Percentiles rank a stretch among this genome's conserved stretches.
phyloP scores from a whole-genome alignment of 2,888 invertebrate genomes.

The Odontocolon sp. region DNA sequence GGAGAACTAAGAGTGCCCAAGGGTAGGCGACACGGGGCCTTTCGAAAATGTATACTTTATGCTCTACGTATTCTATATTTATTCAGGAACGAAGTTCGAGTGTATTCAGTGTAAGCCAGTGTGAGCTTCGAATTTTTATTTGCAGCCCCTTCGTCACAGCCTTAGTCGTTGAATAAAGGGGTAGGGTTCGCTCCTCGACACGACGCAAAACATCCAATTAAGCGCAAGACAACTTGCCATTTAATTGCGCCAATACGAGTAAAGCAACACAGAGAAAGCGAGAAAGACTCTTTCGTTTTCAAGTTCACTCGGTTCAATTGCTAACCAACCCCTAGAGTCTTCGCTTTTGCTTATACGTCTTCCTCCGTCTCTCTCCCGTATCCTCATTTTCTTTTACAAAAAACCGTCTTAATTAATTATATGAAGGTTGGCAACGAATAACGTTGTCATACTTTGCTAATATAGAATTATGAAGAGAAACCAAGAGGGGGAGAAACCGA shows the following conservation, averaged over 20 bases:
- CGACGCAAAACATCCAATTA: constrained; percentile 60
- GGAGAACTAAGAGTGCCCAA: constrained; percentile 8
- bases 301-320: constrained; percentile 19
- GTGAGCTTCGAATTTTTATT: constrained; percentile 49
- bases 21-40: neutral
- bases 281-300: constrained; percentile 22
- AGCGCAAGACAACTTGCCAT: constrained; percentile 53
- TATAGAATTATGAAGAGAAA: neutral
- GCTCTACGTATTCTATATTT: constrained; percentile 38
- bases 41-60: constrained; percentile 37
- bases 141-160: constrained; percentile 28
- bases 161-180: neutral
- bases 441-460: neutral
- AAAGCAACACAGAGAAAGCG: neutral
- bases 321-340: neutral
- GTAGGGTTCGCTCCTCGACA: constrained; percentile 16
- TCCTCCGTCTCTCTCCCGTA: neutral
- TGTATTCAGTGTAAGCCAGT: constrained; percentile 37
- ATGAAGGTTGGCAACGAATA: neutral
- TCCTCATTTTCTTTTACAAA: neutral
- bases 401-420: constrained; percentile 1
- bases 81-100: constrained; percentile 50
- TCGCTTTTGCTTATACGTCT: neutral
- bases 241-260: constrained; percentile 56
- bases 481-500: neutral